phyloP scores from a whole-genome alignment of 2,113 vertebrate genomes.

The Synchiropus splendidus region DNA sequence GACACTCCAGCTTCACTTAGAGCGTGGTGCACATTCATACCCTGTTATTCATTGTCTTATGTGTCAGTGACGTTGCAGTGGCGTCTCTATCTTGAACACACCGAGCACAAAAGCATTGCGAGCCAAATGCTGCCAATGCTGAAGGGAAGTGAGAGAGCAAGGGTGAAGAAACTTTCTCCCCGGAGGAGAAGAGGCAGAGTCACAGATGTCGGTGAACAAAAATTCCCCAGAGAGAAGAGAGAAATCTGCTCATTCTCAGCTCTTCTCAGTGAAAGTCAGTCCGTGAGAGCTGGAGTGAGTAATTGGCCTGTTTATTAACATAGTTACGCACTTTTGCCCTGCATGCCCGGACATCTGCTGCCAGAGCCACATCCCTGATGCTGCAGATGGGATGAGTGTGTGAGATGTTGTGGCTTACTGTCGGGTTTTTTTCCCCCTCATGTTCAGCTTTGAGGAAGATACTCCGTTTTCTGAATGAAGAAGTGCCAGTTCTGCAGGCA shows the following conservation, averaged over 20 bases:
- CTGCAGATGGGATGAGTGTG: constrained; percentile 33
- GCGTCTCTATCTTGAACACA: not conserved
- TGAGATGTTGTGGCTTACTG: constrained; percentile 10
- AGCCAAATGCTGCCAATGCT: constrained; percentile 13
- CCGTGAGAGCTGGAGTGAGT: constrained; percentile 14
- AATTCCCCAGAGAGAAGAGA: constrained; percentile 42
- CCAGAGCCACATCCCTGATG: constrained; percentile 28
- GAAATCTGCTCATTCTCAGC: constrained; percentile 36
- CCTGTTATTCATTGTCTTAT: too few species aligned
- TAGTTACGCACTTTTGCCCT: constrained; percentile 23
- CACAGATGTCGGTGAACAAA: constrained; percentile 65
- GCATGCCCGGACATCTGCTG: constrained; percentile 50
- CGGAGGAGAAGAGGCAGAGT: constrained; percentile 50
- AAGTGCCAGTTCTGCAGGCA: too few species aligned
- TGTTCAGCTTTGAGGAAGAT: not conserved
- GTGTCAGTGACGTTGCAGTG: not conserved
- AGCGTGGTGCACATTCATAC: too few species aligned
- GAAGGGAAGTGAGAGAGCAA: constrained; percentile 6
- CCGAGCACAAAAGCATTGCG: not conserved
- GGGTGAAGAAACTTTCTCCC: constrained; percentile 40
- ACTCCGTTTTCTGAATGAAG: too few species aligned
- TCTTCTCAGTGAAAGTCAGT: constrained; percentile 11
- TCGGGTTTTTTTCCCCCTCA: constrained; percentile 2
- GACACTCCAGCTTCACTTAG: too few species aligned
- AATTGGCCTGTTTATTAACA: constrained; percentile 30